phyloP scores from a whole-genome alignment of 1,140 invertebrate species.

The Lepidostoma basale region DNA sequence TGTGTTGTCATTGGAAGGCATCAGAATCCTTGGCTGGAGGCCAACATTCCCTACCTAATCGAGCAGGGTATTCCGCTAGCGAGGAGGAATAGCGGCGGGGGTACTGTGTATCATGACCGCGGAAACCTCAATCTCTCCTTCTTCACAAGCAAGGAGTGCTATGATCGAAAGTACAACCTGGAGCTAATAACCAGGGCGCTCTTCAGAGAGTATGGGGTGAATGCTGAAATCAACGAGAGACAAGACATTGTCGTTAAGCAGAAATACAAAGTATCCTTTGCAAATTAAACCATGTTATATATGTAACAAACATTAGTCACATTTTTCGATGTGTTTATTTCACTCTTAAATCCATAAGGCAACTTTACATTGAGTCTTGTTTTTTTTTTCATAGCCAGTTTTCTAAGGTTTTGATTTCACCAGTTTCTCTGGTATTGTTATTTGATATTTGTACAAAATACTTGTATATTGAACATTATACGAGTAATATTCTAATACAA shows the following conservation, averaged over 20 bases:
- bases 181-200: conserved; percentile 82
- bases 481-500: no score
- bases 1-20: conserved; percentile 95
- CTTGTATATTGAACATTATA: no score
- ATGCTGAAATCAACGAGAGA: conserved; percentile 74
- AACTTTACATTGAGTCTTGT: no score
- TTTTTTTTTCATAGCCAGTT: no score
- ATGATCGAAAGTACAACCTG: conserved; percentile 84
- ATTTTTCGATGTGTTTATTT: not conserved
- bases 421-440: no score
- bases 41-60: conserved; percentile 71
- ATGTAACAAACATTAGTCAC: not conserved
- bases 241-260: conserved; percentile 84
- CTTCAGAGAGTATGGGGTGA: conserved; percentile 77
- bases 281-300: not conserved
- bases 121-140: conserved; percentile 94
- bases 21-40: conserved; percentile 96
- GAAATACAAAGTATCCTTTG: conserved; percentile 79
- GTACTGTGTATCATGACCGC: conserved; percentile 93
- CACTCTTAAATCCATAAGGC: no score
- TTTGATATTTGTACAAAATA: no score
- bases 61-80: conserved; percentile 74
- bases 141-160: conserved; percentile 77
- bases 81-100: conserved; percentile 93
- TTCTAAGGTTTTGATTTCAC: no score